Evolutionary conservation across 1,140 invertebrate genomes (phyloP), one percentile per base, ranked within the genome.

Genomic region (Penaeus vannamei): DNA sequence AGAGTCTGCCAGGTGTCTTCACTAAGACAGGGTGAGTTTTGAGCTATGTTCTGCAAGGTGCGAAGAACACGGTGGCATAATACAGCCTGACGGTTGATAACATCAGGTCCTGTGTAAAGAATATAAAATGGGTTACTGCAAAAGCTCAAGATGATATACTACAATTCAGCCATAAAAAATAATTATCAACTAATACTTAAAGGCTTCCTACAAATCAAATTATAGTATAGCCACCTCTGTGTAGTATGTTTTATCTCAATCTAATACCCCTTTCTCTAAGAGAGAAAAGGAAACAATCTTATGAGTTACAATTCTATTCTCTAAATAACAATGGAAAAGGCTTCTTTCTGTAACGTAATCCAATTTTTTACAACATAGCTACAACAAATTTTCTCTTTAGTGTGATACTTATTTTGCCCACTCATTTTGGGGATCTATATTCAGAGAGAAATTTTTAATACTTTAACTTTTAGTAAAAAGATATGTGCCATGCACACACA

Each of bases 51-150:
- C 92, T 98, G 97, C 1, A 99, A 94, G 12, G 97, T 97, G 72
- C 98, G 94, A 59, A 99, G 93, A 17, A 99, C 98, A 91, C 98
- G 95, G 93, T 99, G 98, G 94, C 98, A 99, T 0, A 99, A 94
- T 2, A 99, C 96, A 2, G 98, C 98, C 94, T 99, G 98, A 91
- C 97, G 95, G 92, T 98, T 98, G 79, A 98, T 98, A 14, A 96
- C 95, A 93, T 98, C 97, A 72, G 95, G 94, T 91, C 96, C 97
- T 98, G 92, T 76, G 89, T 87, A 66, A 32, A 80, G 80, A n/a
- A 80, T 36, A 23, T 69, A 1, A 42, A n/a, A 80, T 46, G 61
- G 17, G 29, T 42, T 26, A 36, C 19, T 53, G 14, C 26, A 26
- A 12, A 59, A 84, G 42, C 29, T 59, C 46, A 26, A 22, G 22